Base-by-base conservation (phyloP, 2,113 vertebrate genomes). In the Podarcis raffonei region DNA sequence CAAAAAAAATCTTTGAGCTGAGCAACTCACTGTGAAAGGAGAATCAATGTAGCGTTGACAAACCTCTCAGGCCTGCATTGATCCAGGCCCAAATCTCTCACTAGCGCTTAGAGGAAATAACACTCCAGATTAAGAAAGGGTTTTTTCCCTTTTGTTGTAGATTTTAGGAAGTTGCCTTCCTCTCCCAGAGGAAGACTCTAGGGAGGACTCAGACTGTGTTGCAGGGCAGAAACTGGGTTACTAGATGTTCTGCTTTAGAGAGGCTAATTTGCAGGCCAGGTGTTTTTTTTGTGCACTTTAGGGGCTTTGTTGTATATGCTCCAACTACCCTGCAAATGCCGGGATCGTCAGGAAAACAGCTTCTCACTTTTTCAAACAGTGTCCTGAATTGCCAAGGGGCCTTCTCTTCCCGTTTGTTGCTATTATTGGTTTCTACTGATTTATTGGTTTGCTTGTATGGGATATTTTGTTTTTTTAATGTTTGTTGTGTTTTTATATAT, bases 31-130 rank as follows among this genome's bases (percentile, higher is more conserved):
- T 86, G 27, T 42, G 68, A 88, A 84, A 83, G 83, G 32, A 89
- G 39, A 90, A 86, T 87, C 7, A 5, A 68, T 85, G 89, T 25
- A 68, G 84, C 69, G 82, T 89, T 83, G 83, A 90, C 25, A 81
- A 83, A 69, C 16, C 1, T 65, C 88, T 87, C 83, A 1, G 39
- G 18, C 48, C 81, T 25, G 30, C 42, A 32, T 65, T 69, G 75
- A 88, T 88, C 72, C 35, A 37, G 53, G 68, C 37, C 75, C 59
- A 72, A 83, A 85, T 30, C 39, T 81, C 84, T 83, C 48, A n/a
- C 68, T 1, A 15, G 20, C 81, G n/a, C 84, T 91, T 93, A 5
- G 22, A 92, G 90, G 89, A 94, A 91, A 89, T 84, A 85, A 89
- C 71, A 81, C 16, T 3, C 83, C 79, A 83, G 39, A 84, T 89